These are phyloP conservation scores for Sitobion miscanthi DNA, from an alignment of 1,140 invertebrate species.

Conservation along the genomic window DNA sequence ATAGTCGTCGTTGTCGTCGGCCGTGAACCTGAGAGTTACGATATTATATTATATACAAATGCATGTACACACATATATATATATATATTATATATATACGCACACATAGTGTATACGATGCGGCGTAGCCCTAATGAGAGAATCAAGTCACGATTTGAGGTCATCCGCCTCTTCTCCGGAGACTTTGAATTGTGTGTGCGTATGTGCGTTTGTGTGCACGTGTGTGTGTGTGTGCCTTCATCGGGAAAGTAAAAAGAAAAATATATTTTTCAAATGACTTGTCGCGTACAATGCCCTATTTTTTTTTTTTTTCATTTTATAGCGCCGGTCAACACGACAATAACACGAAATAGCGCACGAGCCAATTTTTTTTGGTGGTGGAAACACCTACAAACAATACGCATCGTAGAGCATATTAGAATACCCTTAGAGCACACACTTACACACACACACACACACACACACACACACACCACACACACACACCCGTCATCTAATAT, in stretches of 20 bases:
- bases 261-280: not conserved
- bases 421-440: not conserved
- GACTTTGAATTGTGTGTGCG: constrained; percentile 44
- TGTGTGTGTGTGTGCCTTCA: not conserved
- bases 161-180: constrained; percentile 52
- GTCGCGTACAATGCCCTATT: constrained; percentile 17
- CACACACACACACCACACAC: no score
- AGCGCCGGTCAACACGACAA: constrained; percentile 1
- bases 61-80: not conserved
- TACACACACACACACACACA: not conserved
- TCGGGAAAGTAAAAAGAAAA: constrained; percentile 19
- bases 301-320: constrained; percentile 33
- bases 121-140: constrained; percentile 52
- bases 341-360: not conserved
- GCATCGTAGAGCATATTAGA: not conserved
- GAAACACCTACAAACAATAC: not conserved
- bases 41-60: constrained; percentile 23
- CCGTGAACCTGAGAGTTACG: constrained; percentile 53
- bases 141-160: constrained; percentile 57
- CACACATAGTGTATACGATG: not conserved
- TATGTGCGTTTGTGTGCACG: not conserved
- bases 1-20: constrained; percentile 26
- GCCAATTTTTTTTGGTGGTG: not conserved
- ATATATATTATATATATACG: not conserved
- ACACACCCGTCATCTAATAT: not conserved